Percentiles rank a stretch among this genome's conserved stretches.
These are phyloP conservation scores for Drosophila eugracilis DNA, from an alignment of 1,140 invertebrate species.

Conservation along the genomic window DNA sequence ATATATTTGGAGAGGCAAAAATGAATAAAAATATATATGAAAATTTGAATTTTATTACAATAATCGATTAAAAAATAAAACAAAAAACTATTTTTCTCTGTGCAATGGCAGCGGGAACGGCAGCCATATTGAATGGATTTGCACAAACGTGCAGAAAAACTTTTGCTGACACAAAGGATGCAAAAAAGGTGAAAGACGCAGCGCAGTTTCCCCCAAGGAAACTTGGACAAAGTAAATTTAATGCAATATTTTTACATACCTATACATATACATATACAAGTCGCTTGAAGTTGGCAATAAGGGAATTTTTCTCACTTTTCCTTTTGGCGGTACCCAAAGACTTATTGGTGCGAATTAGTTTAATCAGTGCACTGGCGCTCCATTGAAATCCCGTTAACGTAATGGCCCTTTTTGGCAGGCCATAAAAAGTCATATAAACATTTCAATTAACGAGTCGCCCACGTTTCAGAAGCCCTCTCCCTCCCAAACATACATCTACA, in stretches of 20 bases:
- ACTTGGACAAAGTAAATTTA: conserved; percentile 73
- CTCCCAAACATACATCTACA: too few species aligned
- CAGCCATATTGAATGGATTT: conserved; percentile 83
- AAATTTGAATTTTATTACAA: too few species aligned
- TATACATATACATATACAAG: conserved; percentile 31
- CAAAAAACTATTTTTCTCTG: neutral
- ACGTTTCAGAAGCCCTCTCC: conserved; percentile 55
- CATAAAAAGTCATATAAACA: conserved; percentile 83
- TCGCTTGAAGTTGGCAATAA: conserved; percentile 19
- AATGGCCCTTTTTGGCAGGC: conserved; percentile 79
- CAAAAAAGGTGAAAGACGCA: conserved; percentile 75
- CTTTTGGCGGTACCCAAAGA: conserved; percentile 49
- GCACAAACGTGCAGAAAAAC: conserved; percentile 80
- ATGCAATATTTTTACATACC: conserved; percentile 71
- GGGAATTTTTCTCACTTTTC: conserved; percentile 41
- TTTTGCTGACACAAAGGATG: conserved; percentile 83
- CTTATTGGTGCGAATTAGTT: conserved; percentile 73
- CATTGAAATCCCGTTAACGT: conserved; percentile 74
- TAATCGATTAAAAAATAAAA: too few species aligned
- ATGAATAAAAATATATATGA: neutral
- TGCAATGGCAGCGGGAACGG: conserved; percentile 59
- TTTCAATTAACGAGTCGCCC: conserved; percentile 75
- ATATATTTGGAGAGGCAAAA: neutral
- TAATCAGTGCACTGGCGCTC: conserved; percentile 62
- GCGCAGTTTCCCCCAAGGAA: conserved; percentile 32